Percentiles rank a stretch among this genome's conserved stretches.
Conservation (phyloP, 2,888 invertebrate species). For the Labia minor region DNA sequence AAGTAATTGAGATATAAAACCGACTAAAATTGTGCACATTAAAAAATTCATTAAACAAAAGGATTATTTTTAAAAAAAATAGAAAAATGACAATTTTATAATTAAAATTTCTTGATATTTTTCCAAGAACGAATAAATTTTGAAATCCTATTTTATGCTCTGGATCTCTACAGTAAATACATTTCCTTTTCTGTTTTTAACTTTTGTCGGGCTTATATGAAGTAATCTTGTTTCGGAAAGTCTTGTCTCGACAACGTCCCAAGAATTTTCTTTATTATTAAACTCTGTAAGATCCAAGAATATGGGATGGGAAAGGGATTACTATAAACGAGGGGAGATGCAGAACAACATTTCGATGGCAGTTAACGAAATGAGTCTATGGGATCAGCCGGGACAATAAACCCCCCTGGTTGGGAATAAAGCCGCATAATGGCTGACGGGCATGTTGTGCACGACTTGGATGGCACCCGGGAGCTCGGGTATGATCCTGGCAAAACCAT, state of each 20-base stretch:
- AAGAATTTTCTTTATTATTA: slow-evolving; percentile 13
- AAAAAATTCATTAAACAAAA: no score
- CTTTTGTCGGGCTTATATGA: slow-evolving; percentile 1
- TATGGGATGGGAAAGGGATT: neutral
- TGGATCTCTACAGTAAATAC: no score
- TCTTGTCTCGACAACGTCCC: neutral
- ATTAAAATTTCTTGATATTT: no score
- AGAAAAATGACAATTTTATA: no score
- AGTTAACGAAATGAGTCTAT: slow-evolving; percentile 1
- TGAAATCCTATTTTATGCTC: no score
- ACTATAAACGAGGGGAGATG: neutral
- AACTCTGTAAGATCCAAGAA: neutral
- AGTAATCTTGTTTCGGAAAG: slow-evolving; percentile 4
- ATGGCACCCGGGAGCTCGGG: neutral
- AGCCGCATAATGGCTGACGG: slow-evolving; percentile 13
- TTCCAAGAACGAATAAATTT: no score
- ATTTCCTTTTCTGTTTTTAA: neutral
- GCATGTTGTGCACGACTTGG: slow-evolving; percentile 4
- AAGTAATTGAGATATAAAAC: no score
- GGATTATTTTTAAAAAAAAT: no score
- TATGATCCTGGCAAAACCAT: no score
- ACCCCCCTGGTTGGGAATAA: neutral
- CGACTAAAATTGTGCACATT: no score
- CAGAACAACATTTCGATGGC: neutral
- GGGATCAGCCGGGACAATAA: slow-evolving; percentile 5